Conservation (phyloP, 1,140 invertebrate genomes). For the Cardiocondyla obscurior region DNA sequence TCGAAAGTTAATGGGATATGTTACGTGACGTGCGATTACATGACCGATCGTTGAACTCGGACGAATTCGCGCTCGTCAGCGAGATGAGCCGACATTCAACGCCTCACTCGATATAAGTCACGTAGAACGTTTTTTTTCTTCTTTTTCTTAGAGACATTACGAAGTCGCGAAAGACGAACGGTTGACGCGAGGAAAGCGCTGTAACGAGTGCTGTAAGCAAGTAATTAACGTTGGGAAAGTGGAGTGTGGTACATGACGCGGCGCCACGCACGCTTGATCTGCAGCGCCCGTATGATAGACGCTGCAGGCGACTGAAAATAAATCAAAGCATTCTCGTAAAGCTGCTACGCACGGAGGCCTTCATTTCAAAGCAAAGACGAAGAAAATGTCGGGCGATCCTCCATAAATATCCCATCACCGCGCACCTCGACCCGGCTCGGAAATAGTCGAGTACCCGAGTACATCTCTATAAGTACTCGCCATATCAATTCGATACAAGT, state of each 20-base stretch:
- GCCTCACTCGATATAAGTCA: background rate
- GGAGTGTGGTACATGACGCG: background rate
- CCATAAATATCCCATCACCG: constrained; percentile 44
- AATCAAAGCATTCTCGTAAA: constrained; percentile 48
- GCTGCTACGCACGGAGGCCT: constrained; percentile 37
- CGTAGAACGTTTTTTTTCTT: too few species aligned
- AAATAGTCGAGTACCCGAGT: constrained; percentile 35
- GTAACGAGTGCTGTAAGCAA: constrained; percentile 36
- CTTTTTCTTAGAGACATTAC: background rate
- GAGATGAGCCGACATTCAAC: background rate
- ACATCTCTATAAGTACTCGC: constrained; percentile 1
- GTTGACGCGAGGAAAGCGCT: background rate
- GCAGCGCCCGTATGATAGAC: constrained; percentile 26
- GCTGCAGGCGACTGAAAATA: constrained; percentile 49
- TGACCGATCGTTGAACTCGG: background rate
- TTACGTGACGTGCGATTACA: constrained; percentile 31
- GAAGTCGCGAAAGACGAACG: background rate
- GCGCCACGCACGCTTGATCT: constrained; percentile 40
- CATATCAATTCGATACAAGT: constrained; percentile 8
- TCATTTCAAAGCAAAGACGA: constrained; percentile 38
- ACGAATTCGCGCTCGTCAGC: background rate
- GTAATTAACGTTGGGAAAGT: constrained; percentile 31
- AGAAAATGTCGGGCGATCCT: constrained; percentile 45
- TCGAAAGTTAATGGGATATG: constrained; percentile 36
- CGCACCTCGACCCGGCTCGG: constrained; percentile 14